Evolutionary conservation across 2,113 vertebrate species (phyloP).

Genomic region (Sturnira hondurensis): DNA sequence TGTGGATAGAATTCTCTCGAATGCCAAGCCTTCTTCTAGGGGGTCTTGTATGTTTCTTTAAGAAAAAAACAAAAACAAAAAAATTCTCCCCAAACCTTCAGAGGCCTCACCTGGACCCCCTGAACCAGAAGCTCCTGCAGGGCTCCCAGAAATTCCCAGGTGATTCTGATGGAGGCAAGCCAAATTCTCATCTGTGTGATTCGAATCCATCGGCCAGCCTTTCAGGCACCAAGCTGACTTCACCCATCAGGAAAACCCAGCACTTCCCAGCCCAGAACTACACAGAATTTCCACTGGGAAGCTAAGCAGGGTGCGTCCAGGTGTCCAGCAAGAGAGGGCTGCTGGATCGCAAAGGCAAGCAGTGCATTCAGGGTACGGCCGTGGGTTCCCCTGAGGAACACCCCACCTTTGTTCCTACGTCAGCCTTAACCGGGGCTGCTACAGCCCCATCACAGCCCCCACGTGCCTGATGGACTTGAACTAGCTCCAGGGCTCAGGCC

Average conservation of each 20-base stretch:
- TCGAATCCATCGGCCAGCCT: not conserved
- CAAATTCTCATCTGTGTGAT: not conserved
- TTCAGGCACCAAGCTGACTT: not conserved
- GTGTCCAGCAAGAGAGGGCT: not conserved
- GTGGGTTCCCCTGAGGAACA: accelerated
- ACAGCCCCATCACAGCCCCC: too few relatives aligned
- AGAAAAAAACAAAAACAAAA: not conserved
- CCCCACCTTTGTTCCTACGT: too few relatives aligned
- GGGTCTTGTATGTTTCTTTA: not conserved
- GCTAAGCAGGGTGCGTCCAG: not conserved
- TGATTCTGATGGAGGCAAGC: not conserved
- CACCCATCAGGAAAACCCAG: not conserved
- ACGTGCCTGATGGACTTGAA: not conserved
- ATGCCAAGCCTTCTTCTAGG: not conserved
- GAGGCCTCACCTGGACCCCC: not conserved
- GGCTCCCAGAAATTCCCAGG: not conserved
- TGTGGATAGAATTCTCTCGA: not conserved
- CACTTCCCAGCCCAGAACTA: too few relatives aligned
- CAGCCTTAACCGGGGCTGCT: not conserved
- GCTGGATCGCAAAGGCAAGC: not conserved
- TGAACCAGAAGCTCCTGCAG: not conserved
- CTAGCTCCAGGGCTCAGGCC: not conserved
- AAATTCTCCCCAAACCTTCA: not conserved
- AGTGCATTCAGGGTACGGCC: not conserved
- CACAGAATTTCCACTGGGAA: not conserved